phyloP scores from a whole-genome alignment of 2,797 vertebrate species.

The Alosa sapidissima region DNA sequence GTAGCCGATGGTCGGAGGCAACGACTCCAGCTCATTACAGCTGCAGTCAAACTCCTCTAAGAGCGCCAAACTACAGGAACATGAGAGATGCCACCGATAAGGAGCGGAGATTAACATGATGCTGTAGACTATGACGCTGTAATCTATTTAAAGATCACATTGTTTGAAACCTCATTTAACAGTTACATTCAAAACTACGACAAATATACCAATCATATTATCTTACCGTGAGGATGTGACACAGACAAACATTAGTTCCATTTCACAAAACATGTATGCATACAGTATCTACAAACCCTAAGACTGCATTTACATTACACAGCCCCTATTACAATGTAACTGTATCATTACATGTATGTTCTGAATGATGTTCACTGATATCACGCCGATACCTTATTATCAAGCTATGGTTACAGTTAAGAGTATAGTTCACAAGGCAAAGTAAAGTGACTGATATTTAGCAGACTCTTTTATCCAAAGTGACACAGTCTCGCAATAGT shows the following conservation, averaged over 20 bases:
- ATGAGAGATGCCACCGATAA: neutral
- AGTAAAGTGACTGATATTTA: no score
- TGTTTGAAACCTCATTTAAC: neutral
- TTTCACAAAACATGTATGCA: neutral
- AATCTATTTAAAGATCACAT: neutral
- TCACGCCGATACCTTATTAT: neutral
- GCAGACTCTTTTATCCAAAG: no score
- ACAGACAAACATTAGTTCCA: neutral
- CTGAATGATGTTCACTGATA: neutral
- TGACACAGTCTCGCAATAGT: no score
- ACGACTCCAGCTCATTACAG: constrained; percentile 95
- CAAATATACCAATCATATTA: neutral
- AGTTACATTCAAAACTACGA: neutral
- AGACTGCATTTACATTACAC: neutral
- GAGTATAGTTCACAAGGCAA: no score
- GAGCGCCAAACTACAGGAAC: constrained; percentile 84
- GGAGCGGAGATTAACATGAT: neutral
- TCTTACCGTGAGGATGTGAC: neutral
- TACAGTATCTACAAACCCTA: neutral
- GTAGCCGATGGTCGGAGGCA: constrained; percentile 93
- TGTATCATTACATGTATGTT: neutral
- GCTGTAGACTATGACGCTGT: neutral
- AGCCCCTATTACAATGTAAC: neutral
- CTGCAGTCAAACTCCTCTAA: constrained; percentile 98
- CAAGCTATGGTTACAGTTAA: no score